These are phyloP conservation scores for Bombyx mandarina DNA, from an alignment of 1,140 invertebrate species.

Conservation along the genomic window DNA sequence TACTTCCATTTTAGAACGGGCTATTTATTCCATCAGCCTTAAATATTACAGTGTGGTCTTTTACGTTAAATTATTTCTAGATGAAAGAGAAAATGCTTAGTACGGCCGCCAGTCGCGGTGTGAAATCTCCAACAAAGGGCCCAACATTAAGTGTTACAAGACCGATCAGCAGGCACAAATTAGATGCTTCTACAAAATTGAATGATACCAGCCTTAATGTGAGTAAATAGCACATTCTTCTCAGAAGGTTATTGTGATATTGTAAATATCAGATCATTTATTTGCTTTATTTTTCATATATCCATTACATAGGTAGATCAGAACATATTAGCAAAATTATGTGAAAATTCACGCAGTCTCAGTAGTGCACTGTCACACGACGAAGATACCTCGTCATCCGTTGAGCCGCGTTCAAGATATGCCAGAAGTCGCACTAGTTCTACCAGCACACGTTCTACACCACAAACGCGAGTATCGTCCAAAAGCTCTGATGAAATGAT, in stretches of 20 bases:
- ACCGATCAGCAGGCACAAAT: no score
- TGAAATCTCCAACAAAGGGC: conserved; percentile 45
- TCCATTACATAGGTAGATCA: conserved; percentile 31
- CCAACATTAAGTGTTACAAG: conserved; percentile 5
- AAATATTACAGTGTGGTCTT: no score
- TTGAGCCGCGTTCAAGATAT: conserved; percentile 42
- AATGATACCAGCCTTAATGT: conserved; percentile 19
- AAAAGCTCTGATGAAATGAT: conserved; percentile 45
- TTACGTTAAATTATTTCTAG: conserved; percentile 18
- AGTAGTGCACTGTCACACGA: conserved; percentile 50
- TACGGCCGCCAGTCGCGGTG: conserved; percentile 34
- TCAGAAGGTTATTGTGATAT: background rate
- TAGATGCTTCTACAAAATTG: conserved; percentile 10
- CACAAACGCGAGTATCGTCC: conserved; percentile 34
- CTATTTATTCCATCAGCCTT: background rate
- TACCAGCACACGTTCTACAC: conserved; percentile 37
- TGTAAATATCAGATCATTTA: background rate
- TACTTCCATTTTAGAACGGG: background rate
- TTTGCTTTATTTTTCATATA: background rate
- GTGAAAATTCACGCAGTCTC: conserved; percentile 48
- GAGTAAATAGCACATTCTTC: conserved; percentile 6
- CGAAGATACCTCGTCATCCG: conserved; percentile 44
- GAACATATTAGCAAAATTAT: conserved; percentile 42
- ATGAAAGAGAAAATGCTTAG: conserved; percentile 61
- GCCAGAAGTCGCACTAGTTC: conserved; percentile 32